phyloP scores from a whole-genome alignment of 1,140 invertebrate species.

The Hetaerina americana region DNA sequence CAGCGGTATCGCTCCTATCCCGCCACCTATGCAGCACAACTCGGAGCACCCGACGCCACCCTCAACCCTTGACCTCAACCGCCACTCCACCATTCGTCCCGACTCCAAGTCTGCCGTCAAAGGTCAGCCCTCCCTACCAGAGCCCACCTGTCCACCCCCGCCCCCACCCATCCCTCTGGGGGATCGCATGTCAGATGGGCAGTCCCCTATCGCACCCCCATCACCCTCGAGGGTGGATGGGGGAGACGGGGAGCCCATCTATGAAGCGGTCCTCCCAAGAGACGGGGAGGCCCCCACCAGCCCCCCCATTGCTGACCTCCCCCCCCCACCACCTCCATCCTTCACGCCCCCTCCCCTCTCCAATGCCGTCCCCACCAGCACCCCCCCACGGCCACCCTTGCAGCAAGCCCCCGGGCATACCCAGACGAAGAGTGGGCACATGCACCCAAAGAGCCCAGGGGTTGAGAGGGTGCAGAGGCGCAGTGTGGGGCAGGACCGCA shows the following conservation, averaged over 20 bases:
- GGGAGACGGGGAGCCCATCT: constrained; percentile 57
- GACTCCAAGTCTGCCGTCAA: constrained; percentile 16
- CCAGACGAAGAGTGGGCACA: constrained; percentile 2
- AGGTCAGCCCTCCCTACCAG: constrained; percentile 47
- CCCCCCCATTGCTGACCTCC: constrained; percentile 17
- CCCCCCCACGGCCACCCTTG: constrained; percentile 31
- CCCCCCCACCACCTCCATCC: constrained; percentile 20
- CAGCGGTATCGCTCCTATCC: constrained; percentile 7
- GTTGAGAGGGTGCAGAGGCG: constrained; percentile 15
- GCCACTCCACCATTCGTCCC: background rate
- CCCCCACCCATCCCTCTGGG: constrained; percentile 37
- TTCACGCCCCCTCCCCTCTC: constrained; percentile 26
- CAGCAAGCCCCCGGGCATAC: constrained; percentile 14
- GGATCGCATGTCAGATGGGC: constrained; percentile 27
- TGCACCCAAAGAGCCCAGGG: constrained; percentile 25
- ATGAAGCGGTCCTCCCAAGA: constrained; percentile 64
- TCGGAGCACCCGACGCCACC: constrained; percentile 12
- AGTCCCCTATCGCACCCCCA: constrained; percentile 12
- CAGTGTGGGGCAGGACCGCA: background rate
- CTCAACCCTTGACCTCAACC: constrained; percentile 13
- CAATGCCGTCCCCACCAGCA: constrained; percentile 30
- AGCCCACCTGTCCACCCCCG: constrained; percentile 58
- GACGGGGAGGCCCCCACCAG: constrained; percentile 33
- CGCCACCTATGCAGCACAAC: constrained; percentile 12
- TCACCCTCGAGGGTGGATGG: constrained; percentile 20